phyloP scores from a whole-genome alignment of 2,797 vertebrate species.

The Eulemur rubriventer region DNA sequence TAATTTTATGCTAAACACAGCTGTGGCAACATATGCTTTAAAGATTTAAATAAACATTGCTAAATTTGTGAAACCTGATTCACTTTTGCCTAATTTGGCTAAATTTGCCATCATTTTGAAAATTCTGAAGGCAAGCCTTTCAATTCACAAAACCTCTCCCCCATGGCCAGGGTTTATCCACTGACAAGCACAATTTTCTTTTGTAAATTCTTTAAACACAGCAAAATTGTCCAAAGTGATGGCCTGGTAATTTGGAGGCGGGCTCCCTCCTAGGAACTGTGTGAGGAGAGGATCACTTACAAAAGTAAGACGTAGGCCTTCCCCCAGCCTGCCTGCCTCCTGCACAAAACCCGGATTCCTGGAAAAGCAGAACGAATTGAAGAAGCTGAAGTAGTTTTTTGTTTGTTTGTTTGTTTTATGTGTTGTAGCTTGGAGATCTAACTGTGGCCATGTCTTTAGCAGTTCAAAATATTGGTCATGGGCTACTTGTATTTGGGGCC shows the following conservation, averaged over 20 bases:
- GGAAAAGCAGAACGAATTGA: background rate
- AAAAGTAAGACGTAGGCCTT: background rate
- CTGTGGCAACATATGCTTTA: constrained; percentile 76
- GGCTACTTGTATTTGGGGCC: background rate
- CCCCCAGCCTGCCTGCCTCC: background rate
- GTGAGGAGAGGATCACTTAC: background rate
- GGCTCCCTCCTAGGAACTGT: background rate
- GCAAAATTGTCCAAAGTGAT: background rate
- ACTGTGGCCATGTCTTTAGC: background rate
- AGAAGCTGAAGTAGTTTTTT: background rate
- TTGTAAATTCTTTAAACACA: constrained; percentile 51
- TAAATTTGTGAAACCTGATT: constrained; percentile 75
- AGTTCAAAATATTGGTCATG: background rate
- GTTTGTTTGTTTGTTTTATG: background rate
- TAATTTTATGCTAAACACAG: constrained; percentile 77
- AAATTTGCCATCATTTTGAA: constrained; percentile 73
- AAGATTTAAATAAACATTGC: constrained; percentile 79
- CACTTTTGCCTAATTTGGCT: constrained; percentile 75
- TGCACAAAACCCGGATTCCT: background rate
- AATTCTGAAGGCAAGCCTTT: constrained; percentile 72
- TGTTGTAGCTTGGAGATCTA: background rate
- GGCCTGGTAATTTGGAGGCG: background rate
- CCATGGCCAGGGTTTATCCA: constrained; percentile 52
- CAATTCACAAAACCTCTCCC: constrained; percentile 38
- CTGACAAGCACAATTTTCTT: constrained; percentile 58